phyloP scores from a whole-genome alignment of 2,797 vertebrate species.

The Odontamblyopus rebecca region DNA sequence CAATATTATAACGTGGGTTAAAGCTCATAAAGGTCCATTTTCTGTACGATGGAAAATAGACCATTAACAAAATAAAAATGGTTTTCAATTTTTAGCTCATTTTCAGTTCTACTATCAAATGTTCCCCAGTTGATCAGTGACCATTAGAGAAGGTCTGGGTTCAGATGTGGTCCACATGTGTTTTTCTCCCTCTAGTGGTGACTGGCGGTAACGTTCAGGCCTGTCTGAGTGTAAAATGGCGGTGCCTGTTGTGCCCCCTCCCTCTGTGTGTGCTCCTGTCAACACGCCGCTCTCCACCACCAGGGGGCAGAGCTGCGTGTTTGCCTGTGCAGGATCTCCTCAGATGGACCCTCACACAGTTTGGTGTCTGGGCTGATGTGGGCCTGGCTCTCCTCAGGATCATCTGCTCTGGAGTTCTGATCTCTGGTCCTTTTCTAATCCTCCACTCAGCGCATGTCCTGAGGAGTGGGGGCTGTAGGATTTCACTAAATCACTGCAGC shows the following conservation, averaged over 20 bases:
- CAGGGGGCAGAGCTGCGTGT: slow-evolving; percentile 78
- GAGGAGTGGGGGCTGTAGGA: neutral
- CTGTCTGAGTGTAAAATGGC: slow-evolving; percentile 82
- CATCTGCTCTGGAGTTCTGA: neutral
- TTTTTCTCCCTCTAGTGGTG: slow-evolving; percentile 62
- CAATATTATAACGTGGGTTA: no score
- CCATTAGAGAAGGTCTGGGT: no score
- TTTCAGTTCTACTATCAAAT: no score
- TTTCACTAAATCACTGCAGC: neutral
- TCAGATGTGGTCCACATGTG: neutral
- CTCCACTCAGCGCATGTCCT: neutral
- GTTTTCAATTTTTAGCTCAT: no score
- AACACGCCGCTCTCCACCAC: slow-evolving; percentile 78
- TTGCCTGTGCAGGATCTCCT: neutral
- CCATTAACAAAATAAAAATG: no score
- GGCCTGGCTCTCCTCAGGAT: neutral
- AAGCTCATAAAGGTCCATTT: no score
- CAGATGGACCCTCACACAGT: neutral
- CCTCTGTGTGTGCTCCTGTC: slow-evolving; percentile 60
- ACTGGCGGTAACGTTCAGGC: slow-evolving; percentile 58
- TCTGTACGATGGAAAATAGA: no score
- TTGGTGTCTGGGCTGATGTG: neutral
- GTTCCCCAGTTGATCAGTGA: no score
- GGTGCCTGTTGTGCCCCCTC: slow-evolving; percentile 75
- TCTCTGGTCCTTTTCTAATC: neutral